Evolutionary conservation across 2,113 vertebrate genomes (phyloP), one percentile per base, ranked within the genome.

Genomic region (Nibea albiflora): DNA sequence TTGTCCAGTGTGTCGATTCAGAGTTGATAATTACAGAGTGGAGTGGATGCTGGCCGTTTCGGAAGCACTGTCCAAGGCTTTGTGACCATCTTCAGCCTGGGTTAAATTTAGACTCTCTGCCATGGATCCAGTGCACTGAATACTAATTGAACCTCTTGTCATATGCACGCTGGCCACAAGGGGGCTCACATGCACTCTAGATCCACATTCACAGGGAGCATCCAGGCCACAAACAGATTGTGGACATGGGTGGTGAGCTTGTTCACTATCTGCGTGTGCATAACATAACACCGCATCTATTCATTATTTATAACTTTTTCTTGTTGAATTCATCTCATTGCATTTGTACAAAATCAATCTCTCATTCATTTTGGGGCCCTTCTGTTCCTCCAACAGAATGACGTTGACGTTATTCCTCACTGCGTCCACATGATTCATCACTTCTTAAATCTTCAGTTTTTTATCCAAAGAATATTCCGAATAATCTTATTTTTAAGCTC

Each of bases 41-140:
- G 70, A 83, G 61, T 39, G 82, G 76, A 82, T 90, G 75, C 49
- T 81, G 85, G 62, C 2, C 31, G 46, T 3, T 14, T 65, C 49
- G 60, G 50, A 77, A 69, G 72, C 62, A 24, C 65, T 62, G 77
- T 63, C 78, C 77, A 84, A 80, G 61, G 74, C 81, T 81, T 68
- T 66, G 46, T 50, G 11, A 16, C 74, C 71, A 54, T 35, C 20
- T 50, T 54, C 60, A 72, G 20, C 9, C n/a, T 58, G 39, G 52
- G 60, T 65, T 73, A 68, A 12, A 78, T 81, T 58, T 74, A 85
- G 50, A 54, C 47, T 67, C 42, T 50, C 26, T 49, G 42, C 16
- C 14, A 24, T 6, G 28, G 74, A 70, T 61, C 52, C 50, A 74
- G 24, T 70, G 20, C 4, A 9, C 42, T 65, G 50, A 77, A 76